Conservation (phyloP, 1,140 invertebrate genomes). For the Drosophila arawakana region DNA sequence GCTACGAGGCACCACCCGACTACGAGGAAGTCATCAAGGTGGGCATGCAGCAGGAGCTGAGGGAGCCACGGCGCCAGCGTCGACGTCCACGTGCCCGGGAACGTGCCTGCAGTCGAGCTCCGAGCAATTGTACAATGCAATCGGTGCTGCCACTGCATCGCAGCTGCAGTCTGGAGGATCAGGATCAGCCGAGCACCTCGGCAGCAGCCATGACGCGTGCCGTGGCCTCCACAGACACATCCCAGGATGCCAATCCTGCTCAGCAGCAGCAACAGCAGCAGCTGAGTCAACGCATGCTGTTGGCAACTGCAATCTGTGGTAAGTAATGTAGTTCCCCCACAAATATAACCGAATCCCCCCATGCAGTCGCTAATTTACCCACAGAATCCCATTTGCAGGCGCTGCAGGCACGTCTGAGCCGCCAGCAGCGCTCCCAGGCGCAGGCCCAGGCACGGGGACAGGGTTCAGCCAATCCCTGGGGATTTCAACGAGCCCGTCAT, state of each 20-base stretch:
- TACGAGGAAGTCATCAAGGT: slow-evolving; percentile 89
- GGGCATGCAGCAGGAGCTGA: slow-evolving; percentile 82
- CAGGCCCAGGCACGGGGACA: slow-evolving; percentile 2
- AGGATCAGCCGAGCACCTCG: slow-evolving; percentile 70
- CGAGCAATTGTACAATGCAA: slow-evolving; percentile 72
- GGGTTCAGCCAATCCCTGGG: slow-evolving; percentile 64
- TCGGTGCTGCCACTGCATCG: slow-evolving; percentile 68
- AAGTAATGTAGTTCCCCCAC: slow-evolving; percentile 29
- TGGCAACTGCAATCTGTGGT: slow-evolving; percentile 78
- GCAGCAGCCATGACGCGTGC: slow-evolving; percentile 72
- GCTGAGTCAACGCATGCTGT: slow-evolving; percentile 60
- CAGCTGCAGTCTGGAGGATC: slow-evolving; percentile 62
- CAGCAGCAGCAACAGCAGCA: slow-evolving; percentile 22
- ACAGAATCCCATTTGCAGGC: slow-evolving; percentile 84
- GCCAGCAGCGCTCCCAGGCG: slow-evolving; percentile 44
- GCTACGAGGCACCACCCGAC: slow-evolving; percentile 89
- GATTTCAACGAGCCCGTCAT: slow-evolving; percentile 70
- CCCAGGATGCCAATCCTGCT: slow-evolving; percentile 48
- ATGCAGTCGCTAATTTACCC: slow-evolving; percentile 68
- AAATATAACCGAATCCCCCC: neutral
- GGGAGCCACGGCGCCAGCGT: slow-evolving; percentile 65
- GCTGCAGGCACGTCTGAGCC: slow-evolving; percentile 73
- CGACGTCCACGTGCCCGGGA: slow-evolving; percentile 48
- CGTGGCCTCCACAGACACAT: slow-evolving; percentile 64
- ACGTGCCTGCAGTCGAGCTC: slow-evolving; percentile 62